Evolutionary conservation across 2,113 vertebrate species (phyloP).

Genomic region (Paratilapia polleni): DNA sequence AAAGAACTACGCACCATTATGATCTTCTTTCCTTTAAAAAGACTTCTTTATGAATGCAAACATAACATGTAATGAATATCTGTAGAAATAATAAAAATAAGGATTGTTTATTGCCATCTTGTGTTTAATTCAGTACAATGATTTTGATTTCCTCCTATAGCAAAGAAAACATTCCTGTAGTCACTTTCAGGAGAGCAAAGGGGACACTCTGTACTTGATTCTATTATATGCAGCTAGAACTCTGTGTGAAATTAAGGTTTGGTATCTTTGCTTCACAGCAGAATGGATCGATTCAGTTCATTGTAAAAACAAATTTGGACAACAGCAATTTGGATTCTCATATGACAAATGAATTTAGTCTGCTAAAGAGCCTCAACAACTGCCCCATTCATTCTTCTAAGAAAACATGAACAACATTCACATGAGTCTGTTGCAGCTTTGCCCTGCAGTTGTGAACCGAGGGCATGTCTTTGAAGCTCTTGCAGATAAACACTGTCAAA

Average conservation of each 20-base stretch:
- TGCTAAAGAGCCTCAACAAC: slow-evolving; percentile 17
- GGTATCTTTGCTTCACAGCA: slow-evolving; percentile 15
- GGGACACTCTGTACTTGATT: slow-evolving; percentile 26
- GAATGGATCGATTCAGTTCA: slow-evolving; percentile 22
- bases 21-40: slow-evolving; percentile 65
- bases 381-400: slow-evolving; percentile 39
- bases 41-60: slow-evolving; percentile 64
- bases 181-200: slow-evolving; percentile 15
- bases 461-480: slow-evolving; percentile 32
- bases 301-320: slow-evolving; percentile 33
- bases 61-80: slow-evolving; percentile 60
- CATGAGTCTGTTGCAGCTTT: slow-evolving; percentile 32
- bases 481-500: slow-evolving; percentile 54
- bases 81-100: slow-evolving; percentile 69
- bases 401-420: slow-evolving; percentile 43
- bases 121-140: slow-evolving; percentile 64
- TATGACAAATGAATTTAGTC: slow-evolving; percentile 48
- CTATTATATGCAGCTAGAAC: slow-evolving; percentile 11
- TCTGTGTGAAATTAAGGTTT: slow-evolving; percentile 29
- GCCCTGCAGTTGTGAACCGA: slow-evolving; percentile 26
- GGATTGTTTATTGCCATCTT: slow-evolving; percentile 45
- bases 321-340: slow-evolving; percentile 44
- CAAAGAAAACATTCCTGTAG: slow-evolving; percentile 26
- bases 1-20: slow-evolving; percentile 60
- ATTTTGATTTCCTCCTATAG: slow-evolving; percentile 37